Percentiles rank a stretch among this genome's conserved stretches.
These are phyloP conservation scores for Passer montanus DNA, from an alignment of 2,113 vertebrate genomes.

Conservation along the genomic window DNA sequence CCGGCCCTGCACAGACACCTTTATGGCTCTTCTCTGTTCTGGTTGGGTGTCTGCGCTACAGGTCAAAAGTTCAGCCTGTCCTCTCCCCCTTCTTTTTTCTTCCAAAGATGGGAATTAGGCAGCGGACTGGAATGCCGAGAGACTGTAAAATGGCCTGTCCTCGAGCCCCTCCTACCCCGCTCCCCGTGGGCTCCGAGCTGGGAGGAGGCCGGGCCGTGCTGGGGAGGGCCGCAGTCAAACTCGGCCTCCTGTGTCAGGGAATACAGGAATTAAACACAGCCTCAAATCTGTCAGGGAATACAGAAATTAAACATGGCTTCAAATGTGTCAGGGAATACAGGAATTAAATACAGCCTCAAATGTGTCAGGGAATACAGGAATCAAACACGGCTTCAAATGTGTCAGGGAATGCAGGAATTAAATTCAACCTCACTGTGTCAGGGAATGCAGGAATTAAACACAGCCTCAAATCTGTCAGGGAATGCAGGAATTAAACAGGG, in stretches of 20 bases:
- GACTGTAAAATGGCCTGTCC: conserved; percentile 54
- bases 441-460: not conserved
- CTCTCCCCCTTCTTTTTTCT: conserved; percentile 34
- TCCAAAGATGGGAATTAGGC: conserved; percentile 59
- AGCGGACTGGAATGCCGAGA: conserved; percentile 49
- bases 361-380: not conserved
- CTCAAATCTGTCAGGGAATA: rapidly evolving
- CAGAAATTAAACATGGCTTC: too few relatives aligned
- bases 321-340: not conserved
- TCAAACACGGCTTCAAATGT: rapidly evolving
- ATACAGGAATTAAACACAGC: not conserved
- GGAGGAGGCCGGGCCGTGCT: not conserved
- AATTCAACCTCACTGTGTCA: rapidly evolving
- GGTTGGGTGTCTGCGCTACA: conserved; percentile 55
- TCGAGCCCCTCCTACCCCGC: not conserved
- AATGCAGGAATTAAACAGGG: too few relatives aligned
- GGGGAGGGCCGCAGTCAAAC: not conserved
- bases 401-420: not conserved
- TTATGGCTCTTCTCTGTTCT: conserved; percentile 45
- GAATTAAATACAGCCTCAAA: not conserved
- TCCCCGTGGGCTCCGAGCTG: not conserved
- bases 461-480: not conserved
- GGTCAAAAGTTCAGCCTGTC: conserved; percentile 81
- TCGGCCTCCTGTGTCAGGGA: rapidly evolving
- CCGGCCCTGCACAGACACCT: conserved; percentile 67